Conservation (phyloP, 2,113 vertebrate species). For the Aptenodytes patagonicus region DNA sequence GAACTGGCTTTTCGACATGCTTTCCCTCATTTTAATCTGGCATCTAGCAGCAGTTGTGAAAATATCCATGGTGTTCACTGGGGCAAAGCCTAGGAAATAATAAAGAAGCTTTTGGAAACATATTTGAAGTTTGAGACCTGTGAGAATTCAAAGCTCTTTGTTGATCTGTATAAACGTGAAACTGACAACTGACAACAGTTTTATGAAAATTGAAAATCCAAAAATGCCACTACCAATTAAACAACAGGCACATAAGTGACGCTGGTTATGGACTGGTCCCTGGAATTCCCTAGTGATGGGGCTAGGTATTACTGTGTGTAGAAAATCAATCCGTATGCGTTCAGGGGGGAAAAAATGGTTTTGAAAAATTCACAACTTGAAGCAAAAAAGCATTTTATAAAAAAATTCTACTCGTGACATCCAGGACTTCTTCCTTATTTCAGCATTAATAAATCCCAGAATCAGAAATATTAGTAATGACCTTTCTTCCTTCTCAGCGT, state of each 20-base stretch:
- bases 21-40: neutral
- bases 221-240: neutral
- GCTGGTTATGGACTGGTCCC: neutral
- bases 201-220: neutral
- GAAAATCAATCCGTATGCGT: neutral
- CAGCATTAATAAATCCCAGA: neutral
- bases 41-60: neutral
- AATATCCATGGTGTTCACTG: neutral
- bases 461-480: neutral
- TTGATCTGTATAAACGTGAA: neutral
- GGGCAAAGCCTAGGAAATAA: neutral
- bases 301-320: neutral
- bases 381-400: neutral
- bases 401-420: neutral
- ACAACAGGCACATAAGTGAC: neutral
- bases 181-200: neutral
- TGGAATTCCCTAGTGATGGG: neutral
- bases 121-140: neutral
- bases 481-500: neutral
- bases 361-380: neutral
- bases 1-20: neutral
- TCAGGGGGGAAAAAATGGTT: neutral
- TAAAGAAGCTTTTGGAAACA: neutral
- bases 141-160: neutral
- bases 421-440: neutral